Evolutionary conservation across 2,113 vertebrate species (phyloP).

Genomic region (Pan paniscus): DNA sequence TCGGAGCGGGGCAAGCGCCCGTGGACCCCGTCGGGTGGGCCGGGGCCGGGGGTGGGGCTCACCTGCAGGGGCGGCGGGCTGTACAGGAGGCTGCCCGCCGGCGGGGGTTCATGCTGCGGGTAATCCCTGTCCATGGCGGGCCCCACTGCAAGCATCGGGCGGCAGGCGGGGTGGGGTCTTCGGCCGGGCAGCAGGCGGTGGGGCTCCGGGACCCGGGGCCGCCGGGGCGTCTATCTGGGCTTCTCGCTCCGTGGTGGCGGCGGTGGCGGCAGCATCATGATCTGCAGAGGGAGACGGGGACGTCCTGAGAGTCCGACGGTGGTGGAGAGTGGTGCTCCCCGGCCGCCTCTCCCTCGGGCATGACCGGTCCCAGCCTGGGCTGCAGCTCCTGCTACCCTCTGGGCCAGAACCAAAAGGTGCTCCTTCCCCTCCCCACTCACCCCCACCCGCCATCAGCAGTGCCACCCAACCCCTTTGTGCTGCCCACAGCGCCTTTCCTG

Average conservation of each 20-base stretch:
- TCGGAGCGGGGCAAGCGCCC: accelerated
- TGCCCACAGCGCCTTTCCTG: background rate
- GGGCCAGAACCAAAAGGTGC: background rate
- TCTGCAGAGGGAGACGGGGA: constrained; percentile 40
- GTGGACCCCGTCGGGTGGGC: background rate
- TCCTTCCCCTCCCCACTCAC: background rate
- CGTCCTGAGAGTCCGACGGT: background rate
- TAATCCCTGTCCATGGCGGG: constrained; percentile 86
- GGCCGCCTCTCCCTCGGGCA: too few relatives aligned
- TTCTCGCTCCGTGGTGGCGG: constrained; percentile 41
- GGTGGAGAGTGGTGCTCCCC: too few relatives aligned
- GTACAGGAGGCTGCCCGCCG: constrained; percentile 67
- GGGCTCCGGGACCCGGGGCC: background rate
- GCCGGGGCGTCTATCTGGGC: constrained; percentile 76
- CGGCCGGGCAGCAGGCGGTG: constrained; percentile 60
- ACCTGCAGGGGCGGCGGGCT: constrained; percentile 79
- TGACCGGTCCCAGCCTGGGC: too few relatives aligned
- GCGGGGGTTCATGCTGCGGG: constrained; percentile 80
- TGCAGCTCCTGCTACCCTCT: too few relatives aligned
- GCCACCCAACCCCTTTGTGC: background rate
- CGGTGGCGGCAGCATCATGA: constrained; percentile 58
- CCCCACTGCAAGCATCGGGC: constrained; percentile 83
- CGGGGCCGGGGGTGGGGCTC: constrained; percentile 45
- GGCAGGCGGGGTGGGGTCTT: background rate
- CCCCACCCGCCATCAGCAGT: background rate